A percentile compares a stretch with the other conserved stretches of the same genome.
phyloP scores from a whole-genome alignment of 2,797 vertebrate species.

The Pantherophis alleghaniensis region DNA sequence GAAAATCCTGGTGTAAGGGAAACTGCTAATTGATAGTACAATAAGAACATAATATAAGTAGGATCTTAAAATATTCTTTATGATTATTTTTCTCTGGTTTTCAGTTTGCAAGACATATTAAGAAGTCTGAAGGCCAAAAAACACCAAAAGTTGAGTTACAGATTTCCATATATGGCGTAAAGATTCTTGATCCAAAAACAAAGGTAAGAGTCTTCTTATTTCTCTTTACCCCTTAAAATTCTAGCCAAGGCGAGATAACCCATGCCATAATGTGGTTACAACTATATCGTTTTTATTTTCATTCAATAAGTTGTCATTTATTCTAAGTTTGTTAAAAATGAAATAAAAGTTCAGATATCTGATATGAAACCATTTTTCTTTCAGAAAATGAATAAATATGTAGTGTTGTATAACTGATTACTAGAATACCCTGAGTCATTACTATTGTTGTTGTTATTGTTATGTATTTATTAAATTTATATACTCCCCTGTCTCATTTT shows the following conservation, averaged over 20 bases:
- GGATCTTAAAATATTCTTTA: neutral
- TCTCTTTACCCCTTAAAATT: neutral
- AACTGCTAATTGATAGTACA: neutral
- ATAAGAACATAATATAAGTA: neutral
- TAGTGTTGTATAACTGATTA: neutral
- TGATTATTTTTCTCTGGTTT: slow-evolving; percentile 33
- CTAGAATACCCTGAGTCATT: neutral
- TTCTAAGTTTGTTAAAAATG: neutral
- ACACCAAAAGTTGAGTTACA: slow-evolving; percentile 94
- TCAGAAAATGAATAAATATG: neutral
- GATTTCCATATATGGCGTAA: slow-evolving; percentile 98
- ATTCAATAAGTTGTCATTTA: neutral
- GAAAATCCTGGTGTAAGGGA: neutral
- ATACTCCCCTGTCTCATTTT: neutral
- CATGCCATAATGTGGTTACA: neutral
- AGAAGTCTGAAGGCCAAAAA: slow-evolving; percentile 98
- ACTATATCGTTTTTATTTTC: neutral
- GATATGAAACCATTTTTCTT: neutral
- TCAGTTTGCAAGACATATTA: slow-evolving; percentile 97
- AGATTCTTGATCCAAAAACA: slow-evolving; percentile 94
- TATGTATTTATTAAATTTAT: too few species aligned
- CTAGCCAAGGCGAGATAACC: neutral
- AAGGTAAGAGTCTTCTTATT: slow-evolving; percentile 78
- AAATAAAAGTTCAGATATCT: neutral
- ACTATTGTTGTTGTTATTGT: too few species aligned